Conservation (phyloP, 2,888 invertebrate genomes). For the Drosophila niveifrons region DNA sequence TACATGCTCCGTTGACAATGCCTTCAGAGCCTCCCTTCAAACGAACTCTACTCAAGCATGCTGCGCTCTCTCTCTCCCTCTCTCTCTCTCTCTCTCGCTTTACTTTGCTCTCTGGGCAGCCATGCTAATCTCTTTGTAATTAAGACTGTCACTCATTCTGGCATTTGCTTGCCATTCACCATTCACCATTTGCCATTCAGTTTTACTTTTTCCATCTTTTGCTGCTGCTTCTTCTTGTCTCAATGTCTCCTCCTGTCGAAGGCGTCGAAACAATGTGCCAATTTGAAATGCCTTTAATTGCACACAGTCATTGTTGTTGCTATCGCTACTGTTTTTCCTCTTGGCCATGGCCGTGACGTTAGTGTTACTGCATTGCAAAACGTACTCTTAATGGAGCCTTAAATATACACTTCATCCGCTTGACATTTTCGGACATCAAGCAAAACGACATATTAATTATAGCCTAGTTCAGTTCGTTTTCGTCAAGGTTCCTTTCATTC, state of each 20-base stretch:
- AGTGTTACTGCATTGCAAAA: background rate
- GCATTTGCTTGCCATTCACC: conserved; percentile 48
- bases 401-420: conserved; percentile 1
- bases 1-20: conserved; percentile 41
- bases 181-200: conserved; percentile 1
- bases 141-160: conserved; percentile 76
- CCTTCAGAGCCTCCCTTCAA: conserved; percentile 11
- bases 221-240: background rate
- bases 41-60: background rate
- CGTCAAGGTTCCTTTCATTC: background rate
- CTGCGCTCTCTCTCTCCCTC: background rate
- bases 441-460: conserved; percentile 3
- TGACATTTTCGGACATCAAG: conserved; percentile 4
- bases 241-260: conserved; percentile 8
- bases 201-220: conserved; percentile 21
- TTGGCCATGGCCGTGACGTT: background rate
- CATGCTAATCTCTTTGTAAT: conserved; percentile 75
- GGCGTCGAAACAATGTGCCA: conserved; percentile 50
- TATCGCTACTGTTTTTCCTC: background rate
- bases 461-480: background rate
- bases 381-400: conserved; percentile 7
- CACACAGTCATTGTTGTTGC: conserved; percentile 15
- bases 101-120: conserved; percentile 8
- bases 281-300: conserved; percentile 65
- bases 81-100: conserved; percentile 1